These are phyloP conservation scores for Rhagophthalmus giganteus DNA, from an alignment of 2,888 invertebrate species.

Conservation along the genomic window DNA sequence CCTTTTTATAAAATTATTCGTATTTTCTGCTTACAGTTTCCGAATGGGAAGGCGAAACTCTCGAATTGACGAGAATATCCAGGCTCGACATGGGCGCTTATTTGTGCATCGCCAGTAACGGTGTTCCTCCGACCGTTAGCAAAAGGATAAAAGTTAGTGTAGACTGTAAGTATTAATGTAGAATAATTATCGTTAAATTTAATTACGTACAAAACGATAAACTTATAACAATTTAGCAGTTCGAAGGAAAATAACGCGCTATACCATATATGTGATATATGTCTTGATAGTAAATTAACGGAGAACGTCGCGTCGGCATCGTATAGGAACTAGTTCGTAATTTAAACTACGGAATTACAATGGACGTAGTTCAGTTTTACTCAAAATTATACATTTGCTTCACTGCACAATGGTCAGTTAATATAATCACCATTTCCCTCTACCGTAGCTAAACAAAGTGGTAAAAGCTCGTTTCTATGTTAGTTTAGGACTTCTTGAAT, in stretches of 20 bases:
- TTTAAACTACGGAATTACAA: slow-evolving; percentile 51
- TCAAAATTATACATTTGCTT: slow-evolving; percentile 51
- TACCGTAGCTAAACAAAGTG: slow-evolving; percentile 39
- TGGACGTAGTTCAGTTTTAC: slow-evolving; percentile 44
- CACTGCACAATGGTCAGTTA: slow-evolving; percentile 51
- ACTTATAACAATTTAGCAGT: slow-evolving; percentile 7
- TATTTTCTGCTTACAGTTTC: slow-evolving; percentile 59
- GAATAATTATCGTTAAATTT: slow-evolving; percentile 6
- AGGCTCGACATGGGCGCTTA: slow-evolving; percentile 90
- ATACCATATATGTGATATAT: slow-evolving; percentile 19
- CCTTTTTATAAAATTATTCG: background rate
- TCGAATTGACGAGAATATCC: slow-evolving; percentile 83
- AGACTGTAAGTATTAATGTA: slow-evolving; percentile 75
- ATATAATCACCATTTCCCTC: slow-evolving; percentile 43
- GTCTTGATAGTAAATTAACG: slow-evolving; percentile 50
- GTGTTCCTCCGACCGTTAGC: slow-evolving; percentile 86
- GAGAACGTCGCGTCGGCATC: slow-evolving; percentile 52
- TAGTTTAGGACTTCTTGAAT: slow-evolving; percentile 41
- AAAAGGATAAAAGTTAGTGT: slow-evolving; percentile 92
- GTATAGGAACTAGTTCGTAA: slow-evolving; percentile 49
- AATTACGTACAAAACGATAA: slow-evolving; percentile 4
- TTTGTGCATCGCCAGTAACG: slow-evolving; percentile 88
- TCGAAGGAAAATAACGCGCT: slow-evolving; percentile 13
- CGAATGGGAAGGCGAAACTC: slow-evolving; percentile 82
- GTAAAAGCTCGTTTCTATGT: slow-evolving; percentile 32